Evolutionary conservation across 2,113 vertebrate genomes (phyloP).

Genomic region (Periophthalmodon schlosseri): DNA sequence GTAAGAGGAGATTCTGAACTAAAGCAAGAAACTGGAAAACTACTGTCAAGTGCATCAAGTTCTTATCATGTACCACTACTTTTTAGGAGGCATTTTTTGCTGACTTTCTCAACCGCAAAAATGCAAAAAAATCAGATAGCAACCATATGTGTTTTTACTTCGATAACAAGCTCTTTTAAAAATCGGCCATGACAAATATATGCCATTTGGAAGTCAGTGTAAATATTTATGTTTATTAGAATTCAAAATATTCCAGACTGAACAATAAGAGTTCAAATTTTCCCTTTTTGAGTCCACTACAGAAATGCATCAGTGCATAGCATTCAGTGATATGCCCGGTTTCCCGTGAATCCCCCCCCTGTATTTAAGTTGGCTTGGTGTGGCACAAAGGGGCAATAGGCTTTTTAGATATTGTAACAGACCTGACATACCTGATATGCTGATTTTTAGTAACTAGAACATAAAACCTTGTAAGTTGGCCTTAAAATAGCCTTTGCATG

Average conservation of each 20-base stretch:
- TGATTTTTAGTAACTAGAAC: too few relatives aligned
- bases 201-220: too few relatives aligned
- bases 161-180: neutral
- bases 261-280: too few relatives aligned
- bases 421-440: too few relatives aligned
- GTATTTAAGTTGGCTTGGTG: too few relatives aligned
- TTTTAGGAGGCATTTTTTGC: neutral
- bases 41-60: slow-evolving; percentile 5
- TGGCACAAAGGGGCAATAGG: too few relatives aligned
- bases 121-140: neutral
- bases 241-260: too few relatives aligned
- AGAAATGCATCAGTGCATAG: neutral
- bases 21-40: neutral
- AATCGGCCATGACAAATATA: neutral
- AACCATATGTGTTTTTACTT: neutral
- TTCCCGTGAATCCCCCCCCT: too few relatives aligned
- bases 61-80: neutral
- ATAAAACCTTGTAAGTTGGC: too few relatives aligned
- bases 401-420: too few relatives aligned
- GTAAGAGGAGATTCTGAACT: neutral
- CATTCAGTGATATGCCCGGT: neutral
- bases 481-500: neutral
- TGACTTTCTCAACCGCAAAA: neutral
- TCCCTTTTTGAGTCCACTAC: too few relatives aligned
- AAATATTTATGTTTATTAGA: too few relatives aligned